Evolutionary conservation across 2,113 vertebrate genomes (phyloP).

Genomic region (Phalacrocorax brasilianus): DNA sequence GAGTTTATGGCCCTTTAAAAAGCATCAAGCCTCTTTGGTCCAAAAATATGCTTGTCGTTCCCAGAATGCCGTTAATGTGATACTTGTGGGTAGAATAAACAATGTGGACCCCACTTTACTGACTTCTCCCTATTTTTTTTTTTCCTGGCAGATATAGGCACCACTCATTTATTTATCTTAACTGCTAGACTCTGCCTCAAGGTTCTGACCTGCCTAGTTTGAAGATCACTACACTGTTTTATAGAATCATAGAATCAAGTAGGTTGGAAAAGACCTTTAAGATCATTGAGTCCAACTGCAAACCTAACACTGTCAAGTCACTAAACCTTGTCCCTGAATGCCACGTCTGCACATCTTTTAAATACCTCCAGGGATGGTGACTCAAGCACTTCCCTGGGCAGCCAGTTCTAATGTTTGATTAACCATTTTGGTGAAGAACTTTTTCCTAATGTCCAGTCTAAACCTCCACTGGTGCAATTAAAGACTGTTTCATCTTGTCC

Average conservation of each 20-base stretch:
- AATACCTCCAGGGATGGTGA: background rate
- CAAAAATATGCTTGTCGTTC: background rate
- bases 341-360: background rate
- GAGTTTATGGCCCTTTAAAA: background rate
- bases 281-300: background rate
- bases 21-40: background rate
- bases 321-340: background rate
- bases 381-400: background rate
- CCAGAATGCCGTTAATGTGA: background rate
- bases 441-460: too few species aligned
- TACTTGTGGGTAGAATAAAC: background rate
- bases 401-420: background rate
- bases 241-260: background rate
- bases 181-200: background rate
- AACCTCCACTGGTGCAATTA: too few species aligned
- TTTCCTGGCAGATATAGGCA: background rate
- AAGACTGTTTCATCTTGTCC: too few species aligned
- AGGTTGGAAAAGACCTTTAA: background rate
- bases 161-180: background rate
- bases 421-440: background rate
- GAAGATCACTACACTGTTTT: background rate
- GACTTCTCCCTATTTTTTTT: background rate
- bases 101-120: background rate
- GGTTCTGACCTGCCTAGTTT: background rate
- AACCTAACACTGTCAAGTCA: background rate